Evolutionary conservation across 1,140 invertebrate species (phyloP).

Genomic region (Meloidogyne chitwoodi): DNA sequence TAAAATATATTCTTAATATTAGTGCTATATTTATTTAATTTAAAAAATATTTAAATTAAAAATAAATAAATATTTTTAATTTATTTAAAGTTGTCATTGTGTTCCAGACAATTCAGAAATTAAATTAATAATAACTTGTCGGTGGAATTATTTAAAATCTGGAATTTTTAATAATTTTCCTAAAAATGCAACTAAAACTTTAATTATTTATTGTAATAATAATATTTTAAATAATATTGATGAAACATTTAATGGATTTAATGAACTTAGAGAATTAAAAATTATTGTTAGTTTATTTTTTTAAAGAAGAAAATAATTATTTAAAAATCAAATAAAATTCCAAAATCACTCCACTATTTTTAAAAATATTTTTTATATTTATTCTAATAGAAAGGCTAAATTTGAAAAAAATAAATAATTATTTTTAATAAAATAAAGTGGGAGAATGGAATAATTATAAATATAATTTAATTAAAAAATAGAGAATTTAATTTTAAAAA

Average conservation of each 20-base stretch:
- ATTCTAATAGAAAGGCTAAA: too few species aligned
- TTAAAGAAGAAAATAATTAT: background rate
- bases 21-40: too few species aligned
- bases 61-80: background rate
- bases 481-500: too few species aligned
- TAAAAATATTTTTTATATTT: too few species aligned
- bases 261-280: conserved; percentile 24
- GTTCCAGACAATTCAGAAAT: conserved; percentile 27
- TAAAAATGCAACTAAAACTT: conserved; percentile 30
- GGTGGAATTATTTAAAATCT: conserved; percentile 16
- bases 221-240: background rate
- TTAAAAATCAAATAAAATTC: too few species aligned
- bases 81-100: conserved; percentile 34
- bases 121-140: conserved; percentile 29
- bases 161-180: conserved; percentile 28
- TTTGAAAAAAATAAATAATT: too few species aligned
- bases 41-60: too few species aligned
- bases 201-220: conserved; percentile 30
- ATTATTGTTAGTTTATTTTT: conserved; percentile 27
- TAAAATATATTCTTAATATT: too few species aligned
- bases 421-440: too few species aligned
- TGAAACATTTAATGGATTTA: conserved; percentile 35
- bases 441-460: too few species aligned
- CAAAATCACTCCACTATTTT: too few species aligned
- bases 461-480: too few species aligned